A percentile compares a stretch with the other conserved stretches of the same genome.
phyloP scores from a whole-genome alignment of 23 tunicate species.

The Diplosoma virens region DNA sequence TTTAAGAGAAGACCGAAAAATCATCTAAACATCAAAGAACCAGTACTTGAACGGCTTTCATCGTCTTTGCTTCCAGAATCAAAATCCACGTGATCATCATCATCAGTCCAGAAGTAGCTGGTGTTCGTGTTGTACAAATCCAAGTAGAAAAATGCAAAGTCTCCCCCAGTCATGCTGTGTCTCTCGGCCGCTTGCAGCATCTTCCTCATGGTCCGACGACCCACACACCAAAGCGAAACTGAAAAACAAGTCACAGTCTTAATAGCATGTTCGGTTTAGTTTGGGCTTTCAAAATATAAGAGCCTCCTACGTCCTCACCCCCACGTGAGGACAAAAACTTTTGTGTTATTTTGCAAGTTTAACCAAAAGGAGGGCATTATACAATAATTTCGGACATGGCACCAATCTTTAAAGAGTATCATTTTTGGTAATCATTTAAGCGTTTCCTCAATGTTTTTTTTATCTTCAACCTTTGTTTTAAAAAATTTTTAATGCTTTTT shows the following conservation, averaged over 20 bases:
- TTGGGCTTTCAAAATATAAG: too few species aligned
- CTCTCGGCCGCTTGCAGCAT: conserved; percentile 54
- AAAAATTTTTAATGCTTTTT: too few species aligned
- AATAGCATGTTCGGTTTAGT: not conserved
- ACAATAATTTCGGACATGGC: too few species aligned
- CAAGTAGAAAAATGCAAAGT: conserved; percentile 59
- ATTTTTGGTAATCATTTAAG: too few species aligned
- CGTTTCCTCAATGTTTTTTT: too few species aligned
- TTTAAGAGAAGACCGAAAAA: too few species aligned
- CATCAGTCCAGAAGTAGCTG: conserved; percentile 61
- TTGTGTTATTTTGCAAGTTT: too few species aligned
- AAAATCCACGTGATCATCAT: conserved; percentile 35
- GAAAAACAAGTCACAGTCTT: not conserved
- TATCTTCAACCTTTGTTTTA: too few species aligned
- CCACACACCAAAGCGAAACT: conserved; percentile 90
- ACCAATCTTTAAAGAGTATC: too few species aligned
- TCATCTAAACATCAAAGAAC: not conserved
- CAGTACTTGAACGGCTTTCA: not conserved
- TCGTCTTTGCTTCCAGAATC: not conserved
- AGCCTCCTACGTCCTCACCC: too few species aligned
- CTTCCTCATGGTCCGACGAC: conserved; percentile 58
- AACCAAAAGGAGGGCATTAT: too few species aligned
- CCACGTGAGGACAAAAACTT: too few species aligned
- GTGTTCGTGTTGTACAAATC: conserved; percentile 82
- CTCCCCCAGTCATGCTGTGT: conserved; percentile 60